Conservation (phyloP, 92 coral and sea anemone genomes). For the Zoanthus solanderi region DNA sequence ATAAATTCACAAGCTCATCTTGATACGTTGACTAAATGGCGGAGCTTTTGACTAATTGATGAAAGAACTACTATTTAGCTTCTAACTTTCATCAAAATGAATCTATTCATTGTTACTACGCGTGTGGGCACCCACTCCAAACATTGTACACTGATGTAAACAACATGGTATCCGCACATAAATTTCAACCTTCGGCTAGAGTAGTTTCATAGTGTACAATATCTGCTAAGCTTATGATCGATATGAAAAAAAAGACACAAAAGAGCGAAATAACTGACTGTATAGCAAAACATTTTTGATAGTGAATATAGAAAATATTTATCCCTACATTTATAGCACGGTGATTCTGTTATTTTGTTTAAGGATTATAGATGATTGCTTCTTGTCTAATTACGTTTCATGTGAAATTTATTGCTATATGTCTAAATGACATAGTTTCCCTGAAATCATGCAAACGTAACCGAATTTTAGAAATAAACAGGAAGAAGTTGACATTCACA, state of each 20-base stretch:
- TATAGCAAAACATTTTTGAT: background rate
- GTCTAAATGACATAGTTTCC: background rate
- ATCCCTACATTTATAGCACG: background rate
- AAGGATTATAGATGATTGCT: background rate
- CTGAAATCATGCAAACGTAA: background rate
- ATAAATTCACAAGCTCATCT: too few species aligned
- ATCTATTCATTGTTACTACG: constrained; percentile 36
- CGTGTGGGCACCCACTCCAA: constrained; percentile 22
- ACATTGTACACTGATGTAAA: constrained; percentile 23
- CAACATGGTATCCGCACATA: background rate
- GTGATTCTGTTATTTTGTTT: constrained; percentile 26
- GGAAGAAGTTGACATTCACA: constrained; percentile 22
- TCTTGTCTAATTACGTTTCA: background rate
- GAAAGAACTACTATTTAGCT: background rate
- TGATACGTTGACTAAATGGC: background rate
- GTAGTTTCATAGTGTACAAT: background rate
- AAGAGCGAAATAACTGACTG: background rate
- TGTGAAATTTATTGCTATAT: background rate
- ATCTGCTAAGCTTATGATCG: background rate
- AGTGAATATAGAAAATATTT: background rate
- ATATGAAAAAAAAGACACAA: background rate
- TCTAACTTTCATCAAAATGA: background rate
- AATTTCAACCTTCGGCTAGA: background rate
- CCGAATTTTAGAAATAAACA: background rate
- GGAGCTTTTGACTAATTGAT: too few species aligned